phyloP scores from a whole-genome alignment of 2,888 invertebrate species.

The Diabrotica balteata region DNA sequence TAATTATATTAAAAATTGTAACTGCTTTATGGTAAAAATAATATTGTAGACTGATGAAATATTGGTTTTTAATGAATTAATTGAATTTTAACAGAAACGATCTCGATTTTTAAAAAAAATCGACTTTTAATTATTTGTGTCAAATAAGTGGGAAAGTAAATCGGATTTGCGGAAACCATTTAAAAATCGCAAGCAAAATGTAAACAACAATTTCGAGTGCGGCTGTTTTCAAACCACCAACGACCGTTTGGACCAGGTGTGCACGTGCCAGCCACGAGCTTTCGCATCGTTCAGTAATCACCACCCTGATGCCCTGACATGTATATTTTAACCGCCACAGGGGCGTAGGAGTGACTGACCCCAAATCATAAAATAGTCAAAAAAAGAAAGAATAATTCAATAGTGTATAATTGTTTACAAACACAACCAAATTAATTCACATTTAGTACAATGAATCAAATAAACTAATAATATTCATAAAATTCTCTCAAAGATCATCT shows the following conservation, averaged over 20 bases:
- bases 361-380: not conserved
- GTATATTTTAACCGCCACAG: not conserved
- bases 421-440: no score
- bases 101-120: no score
- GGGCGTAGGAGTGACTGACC: not conserved
- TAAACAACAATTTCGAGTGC: not conserved
- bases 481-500: no score
- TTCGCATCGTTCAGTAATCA: slow-evolving; percentile 11
- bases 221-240: slow-evolving; percentile 8
- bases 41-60: no score
- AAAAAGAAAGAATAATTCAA: not conserved
- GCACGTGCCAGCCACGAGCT: slow-evolving; percentile 24
- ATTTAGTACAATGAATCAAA: no score
- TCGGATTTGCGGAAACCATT: slow-evolving; percentile 9
- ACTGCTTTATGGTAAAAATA: no score
- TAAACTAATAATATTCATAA: no score
- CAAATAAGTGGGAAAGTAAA: not conserved
- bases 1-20: no score
- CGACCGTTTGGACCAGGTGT: slow-evolving; percentile 27
- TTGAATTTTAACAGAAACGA: no score
- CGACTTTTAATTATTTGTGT: no score
- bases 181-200: slow-evolving; percentile 5
- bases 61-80: no score
- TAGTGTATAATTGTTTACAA: not conserved
- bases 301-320: slow-evolving; percentile 1